Evolutionary conservation across 2,797 vertebrate genomes (phyloP), one percentile per base, ranked within the genome.

Genomic region (Amniataba percoides): DNA sequence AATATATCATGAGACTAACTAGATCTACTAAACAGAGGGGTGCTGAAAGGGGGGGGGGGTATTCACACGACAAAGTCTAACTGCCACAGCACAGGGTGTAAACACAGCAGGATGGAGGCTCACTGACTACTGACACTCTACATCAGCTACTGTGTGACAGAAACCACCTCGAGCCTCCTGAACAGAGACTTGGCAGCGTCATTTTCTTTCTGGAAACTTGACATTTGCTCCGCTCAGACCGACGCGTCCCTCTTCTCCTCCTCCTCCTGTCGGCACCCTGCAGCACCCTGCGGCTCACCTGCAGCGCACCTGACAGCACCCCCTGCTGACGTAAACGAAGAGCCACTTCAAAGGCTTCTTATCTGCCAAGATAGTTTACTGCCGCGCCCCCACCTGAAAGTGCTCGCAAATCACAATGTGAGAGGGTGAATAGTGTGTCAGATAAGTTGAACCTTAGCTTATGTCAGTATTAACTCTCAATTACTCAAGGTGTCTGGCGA

Each of bases 121-220:
- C 27, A 31, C 27, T 31, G 19, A 13, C 61, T 58, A 82, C 66
- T 65, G 57, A 19, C 14, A 58, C 49, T 71, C 78, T 92, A 78
- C 18, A 23, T 42, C 57, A 83, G 58, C 74, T 89, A 89, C 80
- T 77, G 40, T 64, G 80, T 64, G 77, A 81, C 72, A 59, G 58
- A 71, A 80, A 48, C 74, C 91, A 94, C 93, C 94, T 95, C 93
- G 12, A 95, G 90, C 56, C 88, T 92, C 77, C 78, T 92, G 90
- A 95, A 92, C 81, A 95, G 77, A 85, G 92, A 85, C 78, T 90
- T 94, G 31, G 91, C 75, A 6, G 83, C 93, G 51, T 95, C 93
- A 91, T 93, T 91, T 86, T 94, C 94, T 85, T 81, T 93, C 87
- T 83, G 91, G 86, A 89, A 91, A 82, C 83, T 89, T 80, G 90